A percentile compares a stretch with the other conserved stretches of the same genome.
Evolutionary conservation across 2,888 invertebrate species (phyloP).

Genomic region (Euphydryas editha): DNA sequence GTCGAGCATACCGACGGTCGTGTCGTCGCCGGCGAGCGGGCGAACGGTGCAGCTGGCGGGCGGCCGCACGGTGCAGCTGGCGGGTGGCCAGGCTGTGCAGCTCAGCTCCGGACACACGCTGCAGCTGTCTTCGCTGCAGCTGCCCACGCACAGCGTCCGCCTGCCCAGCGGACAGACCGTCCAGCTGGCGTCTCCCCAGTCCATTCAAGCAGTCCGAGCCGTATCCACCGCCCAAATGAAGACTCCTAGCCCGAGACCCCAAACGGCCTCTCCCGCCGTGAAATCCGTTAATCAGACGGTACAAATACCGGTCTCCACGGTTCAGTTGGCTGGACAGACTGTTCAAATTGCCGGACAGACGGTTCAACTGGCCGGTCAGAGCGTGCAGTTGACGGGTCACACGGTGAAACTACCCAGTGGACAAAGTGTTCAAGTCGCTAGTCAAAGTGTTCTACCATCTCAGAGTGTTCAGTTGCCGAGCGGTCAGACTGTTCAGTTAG

Average conservation of each 20-base stretch:
- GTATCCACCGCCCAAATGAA: constrained; percentile 56
- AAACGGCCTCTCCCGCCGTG: constrained; percentile 50
- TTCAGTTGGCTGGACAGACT: constrained; percentile 67
- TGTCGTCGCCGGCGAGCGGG: constrained; percentile 57
- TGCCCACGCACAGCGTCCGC: constrained; percentile 70
- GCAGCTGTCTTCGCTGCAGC: constrained; percentile 64
- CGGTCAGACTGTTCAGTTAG: constrained; percentile 57
- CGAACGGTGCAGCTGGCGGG: constrained; percentile 67
- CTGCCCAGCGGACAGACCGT: constrained; percentile 74
- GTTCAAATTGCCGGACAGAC: constrained; percentile 72
- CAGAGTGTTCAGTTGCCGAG: constrained; percentile 66
- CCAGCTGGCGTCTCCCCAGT: constrained; percentile 65
- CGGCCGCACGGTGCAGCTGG: constrained; percentile 65
- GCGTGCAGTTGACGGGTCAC: constrained; percentile 73
- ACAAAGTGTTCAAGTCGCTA: constrained; percentile 64
- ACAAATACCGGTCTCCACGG: constrained; percentile 69
- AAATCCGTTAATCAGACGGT: constrained; percentile 57
- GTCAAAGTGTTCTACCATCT: constrained; percentile 60
- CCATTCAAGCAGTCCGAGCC: constrained; percentile 63
- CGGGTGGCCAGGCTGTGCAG: constrained; percentile 57
- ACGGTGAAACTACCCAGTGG: constrained; percentile 77
- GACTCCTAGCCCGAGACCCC: constrained; percentile 54
- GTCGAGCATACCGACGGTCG: constrained; percentile 57
- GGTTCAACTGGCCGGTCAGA: constrained; percentile 69
- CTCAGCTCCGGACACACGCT: constrained; percentile 61